Evolutionary conservation across 2,888 invertebrate genomes (phyloP).

Genomic region (Trileptium ribeirensis): DNA sequence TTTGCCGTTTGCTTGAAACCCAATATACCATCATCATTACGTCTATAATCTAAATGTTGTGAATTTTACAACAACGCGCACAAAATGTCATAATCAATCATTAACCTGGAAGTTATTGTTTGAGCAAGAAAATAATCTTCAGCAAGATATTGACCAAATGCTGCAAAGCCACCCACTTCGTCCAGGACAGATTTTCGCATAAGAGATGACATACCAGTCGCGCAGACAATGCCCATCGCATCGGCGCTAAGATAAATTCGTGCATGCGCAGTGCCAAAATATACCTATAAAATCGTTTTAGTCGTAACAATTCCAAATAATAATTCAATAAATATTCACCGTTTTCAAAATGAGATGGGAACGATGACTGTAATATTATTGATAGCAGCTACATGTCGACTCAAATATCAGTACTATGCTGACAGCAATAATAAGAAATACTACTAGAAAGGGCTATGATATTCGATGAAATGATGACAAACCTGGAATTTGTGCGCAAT

Average conservation of each 20-base stretch:
- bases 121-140: conserved; percentile 97
- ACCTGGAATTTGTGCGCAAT: too few relatives aligned
- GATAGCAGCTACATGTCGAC: too few relatives aligned
- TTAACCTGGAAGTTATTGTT: conserved; percentile 64
- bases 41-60: too few relatives aligned
- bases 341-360: too few relatives aligned
- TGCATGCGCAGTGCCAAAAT: conserved; percentile 93
- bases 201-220: conserved; percentile 95
- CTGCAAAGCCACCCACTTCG: conserved; percentile 79
- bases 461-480: too few relatives aligned
- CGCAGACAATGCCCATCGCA: conserved; percentile 83
- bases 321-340: neutral
- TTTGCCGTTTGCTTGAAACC: too few relatives aligned
- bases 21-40: too few relatives aligned
- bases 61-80: too few relatives aligned
- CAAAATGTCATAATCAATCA: neutral
- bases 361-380: too few relatives aligned
- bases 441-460: too few relatives aligned
- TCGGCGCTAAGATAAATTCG: conserved; percentile 89
- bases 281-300: conserved; percentile 59
- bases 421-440: too few relatives aligned
- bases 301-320: neutral
- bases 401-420: too few relatives aligned
- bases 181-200: conserved; percentile 80
- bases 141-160: conserved; percentile 86